These are phyloP conservation scores for Poecile montanus DNA, from an alignment of 2,797 vertebrate genomes.

Conservation along the genomic window DNA sequence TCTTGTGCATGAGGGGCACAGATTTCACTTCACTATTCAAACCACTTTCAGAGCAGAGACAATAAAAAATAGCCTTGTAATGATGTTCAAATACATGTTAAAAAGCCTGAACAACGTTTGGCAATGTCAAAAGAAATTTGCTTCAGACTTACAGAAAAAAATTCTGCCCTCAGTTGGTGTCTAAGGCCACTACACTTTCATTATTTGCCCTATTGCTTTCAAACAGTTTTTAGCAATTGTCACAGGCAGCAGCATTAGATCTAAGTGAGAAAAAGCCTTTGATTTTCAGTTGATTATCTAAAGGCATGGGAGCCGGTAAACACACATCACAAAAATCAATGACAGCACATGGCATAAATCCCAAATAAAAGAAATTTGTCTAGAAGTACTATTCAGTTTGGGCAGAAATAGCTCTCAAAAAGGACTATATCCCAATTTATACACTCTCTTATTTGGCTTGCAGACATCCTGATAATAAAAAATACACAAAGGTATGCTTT, in stretches of 20 bases:
- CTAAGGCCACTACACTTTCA: not conserved
- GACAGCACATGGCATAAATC: not conserved
- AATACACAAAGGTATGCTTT: not conserved
- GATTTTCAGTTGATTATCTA: not conserved
- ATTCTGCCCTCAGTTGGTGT: not conserved
- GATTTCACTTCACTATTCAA: not conserved
- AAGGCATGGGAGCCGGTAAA: not conserved
- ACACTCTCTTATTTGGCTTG: not conserved
- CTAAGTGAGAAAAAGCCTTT: not conserved
- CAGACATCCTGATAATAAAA: not conserved
- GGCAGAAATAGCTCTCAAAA: not conserved
- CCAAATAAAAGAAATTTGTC: not conserved
- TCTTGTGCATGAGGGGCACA: not conserved
- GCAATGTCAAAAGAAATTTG: not conserved
- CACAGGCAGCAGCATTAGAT: not conserved
- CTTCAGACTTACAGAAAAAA: not conserved
- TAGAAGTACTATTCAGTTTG: not conserved
- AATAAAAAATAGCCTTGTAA: not conserved
- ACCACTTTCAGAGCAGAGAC: not conserved
- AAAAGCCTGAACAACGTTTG: not conserved
- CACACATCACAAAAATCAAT: not conserved
- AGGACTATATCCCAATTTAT: not conserved
- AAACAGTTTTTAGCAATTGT: not conserved
- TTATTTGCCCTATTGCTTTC: not conserved
- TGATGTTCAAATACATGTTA: not conserved